These are phyloP conservation scores for Eumerus sabulonum DNA, from an alignment of 2,888 invertebrate genomes.

Conservation along the genomic window DNA sequence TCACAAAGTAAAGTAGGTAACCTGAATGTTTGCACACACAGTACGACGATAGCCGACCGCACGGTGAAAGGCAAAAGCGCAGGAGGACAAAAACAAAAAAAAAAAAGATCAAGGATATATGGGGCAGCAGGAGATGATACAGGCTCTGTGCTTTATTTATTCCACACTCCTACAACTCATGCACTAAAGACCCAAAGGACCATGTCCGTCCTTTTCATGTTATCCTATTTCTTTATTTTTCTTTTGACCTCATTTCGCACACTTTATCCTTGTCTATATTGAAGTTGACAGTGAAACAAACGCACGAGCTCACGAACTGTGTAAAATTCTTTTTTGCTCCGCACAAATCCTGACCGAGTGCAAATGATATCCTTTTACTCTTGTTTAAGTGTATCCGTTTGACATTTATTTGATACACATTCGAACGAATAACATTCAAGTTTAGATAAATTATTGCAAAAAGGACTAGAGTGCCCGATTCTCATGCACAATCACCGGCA, in stretches of 20 bases:
- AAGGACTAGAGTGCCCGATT: conserved; percentile 14
- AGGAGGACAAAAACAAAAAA: no score
- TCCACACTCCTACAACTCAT: conserved; percentile 2
- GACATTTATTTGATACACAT: conserved; percentile 67
- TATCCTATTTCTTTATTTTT: conserved; percentile 30
- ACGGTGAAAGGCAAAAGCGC: no score
- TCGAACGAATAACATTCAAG: conserved; percentile 39
- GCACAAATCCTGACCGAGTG: conserved; percentile 35
- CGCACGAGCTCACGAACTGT: no score
- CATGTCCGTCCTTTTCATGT: conserved; percentile 34
- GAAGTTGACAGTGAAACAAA: conserved; percentile 58
- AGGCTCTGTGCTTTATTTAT: conserved; percentile 2
- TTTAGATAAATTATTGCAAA: conserved; percentile 35
- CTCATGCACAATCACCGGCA: conserved; percentile 18
- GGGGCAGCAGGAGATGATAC: no score
- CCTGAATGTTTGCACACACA: conserved; percentile 35
- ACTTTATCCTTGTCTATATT: no score
- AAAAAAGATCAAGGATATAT: conserved; percentile 10
- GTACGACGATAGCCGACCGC: no score
- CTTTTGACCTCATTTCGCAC: conserved; percentile 45
- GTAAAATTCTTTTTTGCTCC: conserved; percentile 56
- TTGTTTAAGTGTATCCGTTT: conserved; percentile 45
- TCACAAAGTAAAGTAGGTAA: conserved; percentile 56
- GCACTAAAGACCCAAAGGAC: conserved; percentile 56
- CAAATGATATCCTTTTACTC: conserved; percentile 56